A percentile compares a stretch with the other conserved stretches of the same genome.
Conservation (phyloP, 2,113 vertebrate species). For the Lynx canadensis region DNA sequence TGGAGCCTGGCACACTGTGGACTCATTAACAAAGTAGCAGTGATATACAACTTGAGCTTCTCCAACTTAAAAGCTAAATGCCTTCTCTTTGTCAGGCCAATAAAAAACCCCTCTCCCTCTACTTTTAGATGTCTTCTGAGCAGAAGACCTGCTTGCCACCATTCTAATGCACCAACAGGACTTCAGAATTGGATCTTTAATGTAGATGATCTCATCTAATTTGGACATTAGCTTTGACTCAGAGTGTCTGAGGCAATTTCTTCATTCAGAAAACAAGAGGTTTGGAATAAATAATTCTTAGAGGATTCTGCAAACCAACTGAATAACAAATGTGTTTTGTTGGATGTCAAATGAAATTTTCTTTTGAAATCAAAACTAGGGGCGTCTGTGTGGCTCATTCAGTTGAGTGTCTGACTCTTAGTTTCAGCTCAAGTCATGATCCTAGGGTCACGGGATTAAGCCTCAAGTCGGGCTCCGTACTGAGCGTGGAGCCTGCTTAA, state of each 20-base stretch:
- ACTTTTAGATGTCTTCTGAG: constrained; percentile 8
- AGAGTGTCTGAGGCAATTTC: constrained; percentile 54
- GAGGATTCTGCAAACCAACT: constrained; percentile 23
- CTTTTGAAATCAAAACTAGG: constrained; percentile 44
- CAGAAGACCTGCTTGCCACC: neutral
- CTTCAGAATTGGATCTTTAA: constrained; percentile 6
- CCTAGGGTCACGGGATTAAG: too few species aligned
- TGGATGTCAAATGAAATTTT: constrained; percentile 59
- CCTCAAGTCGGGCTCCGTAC: too few species aligned
- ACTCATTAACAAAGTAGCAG: neutral
- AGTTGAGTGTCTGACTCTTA: too few species aligned
- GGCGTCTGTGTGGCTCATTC: too few species aligned
- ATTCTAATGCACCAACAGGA: neutral
- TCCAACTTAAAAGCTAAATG: neutral
- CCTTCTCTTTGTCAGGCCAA: neutral
- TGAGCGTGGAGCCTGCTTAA: too few species aligned
- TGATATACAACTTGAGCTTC: neutral
- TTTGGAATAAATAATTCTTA: constrained; percentile 58
- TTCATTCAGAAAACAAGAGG: constrained; percentile 60
- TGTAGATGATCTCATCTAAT: constrained; percentile 46
- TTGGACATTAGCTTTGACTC: constrained; percentile 41
- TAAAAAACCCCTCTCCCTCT: neutral
- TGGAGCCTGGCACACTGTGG: neutral
- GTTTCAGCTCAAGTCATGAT: too few species aligned
- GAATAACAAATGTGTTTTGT: constrained; percentile 59